These are phyloP conservation scores for Trachelus stipa DNA, from an alignment of 2,888 invertebrate species.

Conservation along the genomic window DNA sequence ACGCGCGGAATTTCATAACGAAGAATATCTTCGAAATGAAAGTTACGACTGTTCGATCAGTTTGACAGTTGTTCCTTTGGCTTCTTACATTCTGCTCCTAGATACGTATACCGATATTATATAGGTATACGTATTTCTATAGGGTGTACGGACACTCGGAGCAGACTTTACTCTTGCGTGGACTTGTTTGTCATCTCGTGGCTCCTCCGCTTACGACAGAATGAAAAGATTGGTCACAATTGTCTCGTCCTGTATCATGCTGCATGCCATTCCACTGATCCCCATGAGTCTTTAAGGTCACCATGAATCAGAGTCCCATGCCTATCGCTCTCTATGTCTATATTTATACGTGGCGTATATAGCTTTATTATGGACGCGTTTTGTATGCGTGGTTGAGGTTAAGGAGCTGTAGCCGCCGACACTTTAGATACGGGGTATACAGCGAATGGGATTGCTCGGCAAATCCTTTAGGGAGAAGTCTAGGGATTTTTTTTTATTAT, in stretches of 20 bases:
- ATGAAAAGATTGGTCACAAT: slow-evolving; percentile 60
- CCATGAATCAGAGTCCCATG: not conserved
- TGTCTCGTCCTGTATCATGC: slow-evolving; percentile 57
- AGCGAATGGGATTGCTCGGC: not conserved
- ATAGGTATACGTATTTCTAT: too few species aligned
- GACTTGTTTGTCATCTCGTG: not conserved
- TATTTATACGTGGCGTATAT: not conserved
- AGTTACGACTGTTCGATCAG: not conserved
- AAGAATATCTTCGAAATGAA: not conserved
- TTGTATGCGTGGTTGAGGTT: not conserved
- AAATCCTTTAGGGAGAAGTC: not conserved
- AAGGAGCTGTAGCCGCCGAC: not conserved
- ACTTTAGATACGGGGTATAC: not conserved
- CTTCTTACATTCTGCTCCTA: not conserved
- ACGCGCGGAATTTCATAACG: not conserved
- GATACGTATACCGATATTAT: not conserved
- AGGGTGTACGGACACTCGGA: not conserved
- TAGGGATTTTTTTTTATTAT: not conserved
- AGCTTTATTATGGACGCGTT: not conserved
- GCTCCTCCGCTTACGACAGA: slow-evolving; percentile 20
- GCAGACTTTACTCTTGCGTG: not conserved
- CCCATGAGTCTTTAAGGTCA: slow-evolving; percentile 13
- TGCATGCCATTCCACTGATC: slow-evolving; percentile 38
- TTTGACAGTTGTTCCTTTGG: not conserved
- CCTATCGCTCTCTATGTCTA: not conserved